Evolutionary conservation across 2,113 vertebrate species (phyloP), one percentile per base, ranked within the genome.

Genomic region (Osmerus eperlanus): DNA sequence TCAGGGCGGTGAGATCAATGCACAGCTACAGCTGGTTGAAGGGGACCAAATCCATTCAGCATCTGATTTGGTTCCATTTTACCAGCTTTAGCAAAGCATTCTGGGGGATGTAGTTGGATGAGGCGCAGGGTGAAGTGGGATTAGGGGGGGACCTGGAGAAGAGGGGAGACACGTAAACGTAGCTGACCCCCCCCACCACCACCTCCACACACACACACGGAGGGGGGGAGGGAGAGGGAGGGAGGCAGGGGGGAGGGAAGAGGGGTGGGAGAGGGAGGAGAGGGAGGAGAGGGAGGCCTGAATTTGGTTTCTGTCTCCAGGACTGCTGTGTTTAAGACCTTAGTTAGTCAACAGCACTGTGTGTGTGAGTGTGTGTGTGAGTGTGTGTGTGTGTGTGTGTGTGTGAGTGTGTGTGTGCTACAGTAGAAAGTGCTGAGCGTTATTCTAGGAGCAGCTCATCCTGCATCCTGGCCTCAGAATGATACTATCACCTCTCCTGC

Each of bases 11-110:
- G 21, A 62, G 88, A 94, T 98, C 95, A 97, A 98, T 97, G 97
- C 96, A 87, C 95, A 99, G 97, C 97, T 97, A 96, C 97, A 99
- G 96, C 97, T 99, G 97, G 97, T 99, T 99, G 97, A 99, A 94
- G 93, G 91, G 90, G 91, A 98, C 92, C 93, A 92, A 94, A 99
- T 98, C 97, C 96, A 97, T 97, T 91, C 91, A 94, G 95, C 76
- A 96, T 95, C 78, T 95, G 97, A 99, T 99, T 98, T 99, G 97
- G 97, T 98, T 99, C 97, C 97, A 98, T 98, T 99, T 99, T 98
- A 99, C 97, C 97, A 99, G 97, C 97, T 98, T 95, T 95, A 98
- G 96, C 96, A 98, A 97, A 98, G 96, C 96, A 99, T 99, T 98
- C 78, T 93, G 89, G 87, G 74, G 41, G 59, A 67, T 76, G 11